Evolutionary conservation across 2,113 vertebrate genomes (phyloP), one percentile per base, ranked within the genome.

Genomic region (Tyto alba): DNA sequence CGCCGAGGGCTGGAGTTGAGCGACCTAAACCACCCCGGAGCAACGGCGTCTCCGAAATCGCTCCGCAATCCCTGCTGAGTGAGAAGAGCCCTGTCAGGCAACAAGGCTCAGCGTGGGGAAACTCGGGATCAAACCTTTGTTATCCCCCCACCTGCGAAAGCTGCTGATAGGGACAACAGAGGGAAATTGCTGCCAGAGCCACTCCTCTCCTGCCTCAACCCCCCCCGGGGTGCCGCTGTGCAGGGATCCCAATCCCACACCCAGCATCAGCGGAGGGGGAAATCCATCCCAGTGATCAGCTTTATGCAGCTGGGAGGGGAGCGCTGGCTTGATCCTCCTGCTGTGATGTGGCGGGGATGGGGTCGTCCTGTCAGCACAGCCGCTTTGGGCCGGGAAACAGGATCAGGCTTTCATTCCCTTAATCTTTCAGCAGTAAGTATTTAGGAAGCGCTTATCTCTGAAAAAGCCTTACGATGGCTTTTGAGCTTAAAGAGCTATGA

Each of bases 371-470:
- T 18, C 5, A n/a, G 69, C 43, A 0, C 6, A 4, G 66, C 85
- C 7, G 52, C 62, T 48, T 13, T 3, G 36, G 73, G 94, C 87
- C 52, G 88, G 64, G 88, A 89, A 71, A 36, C 81, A 7, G 83
- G 86, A 96, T 96, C 93, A 96, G 77, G 71, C 85, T 40, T 90
- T 84, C 83, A 34, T 36, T 75, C 48, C 11, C 91, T 95, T 95
- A 94, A 96, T 96, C 95, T 90, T 83, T 6, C 88, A 38, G 92
- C 88, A 88, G 63, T 92, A 34, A 79, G 96, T 66, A 55, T 89
- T 96, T 95, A 95, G 96, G 95, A 93, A 96, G 94, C 7, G 62
- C 95, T 97, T 94, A 97, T 96, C 96, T 97, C 90, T 15, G 7
- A 59, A 88, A 94, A 95, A 96, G 84, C 90, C 78, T 85, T 85